Evolutionary conservation across 2,797 vertebrate species (phyloP).

Genomic region (Setipinna tenuifilis): DNA sequence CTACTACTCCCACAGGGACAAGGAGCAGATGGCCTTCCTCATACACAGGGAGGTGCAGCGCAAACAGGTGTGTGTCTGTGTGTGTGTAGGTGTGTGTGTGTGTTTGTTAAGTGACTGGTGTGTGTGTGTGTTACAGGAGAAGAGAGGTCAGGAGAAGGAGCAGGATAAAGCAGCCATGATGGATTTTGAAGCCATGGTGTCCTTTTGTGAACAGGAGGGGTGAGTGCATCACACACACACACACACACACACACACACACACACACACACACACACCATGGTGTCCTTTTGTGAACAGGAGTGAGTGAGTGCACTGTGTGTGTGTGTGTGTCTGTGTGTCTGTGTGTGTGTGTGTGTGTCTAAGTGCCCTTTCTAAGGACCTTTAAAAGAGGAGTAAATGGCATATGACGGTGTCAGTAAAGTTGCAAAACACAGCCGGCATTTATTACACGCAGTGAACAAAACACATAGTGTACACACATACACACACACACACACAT

Average conservation of each 20-base stretch:
- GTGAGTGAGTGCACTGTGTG: too few species aligned
- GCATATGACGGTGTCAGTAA: too few species aligned
- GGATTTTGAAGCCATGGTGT: constrained; percentile 90
- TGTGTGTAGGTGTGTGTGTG: neutral
- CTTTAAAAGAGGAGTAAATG: too few species aligned
- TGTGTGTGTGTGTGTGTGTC: too few species aligned
- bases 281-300: too few species aligned
- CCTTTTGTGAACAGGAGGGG: constrained; percentile 87
- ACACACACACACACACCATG: neutral
- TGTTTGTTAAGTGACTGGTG: too few species aligned
- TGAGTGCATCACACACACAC: constrained; percentile 67
- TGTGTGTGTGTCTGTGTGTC: neutral
- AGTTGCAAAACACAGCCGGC: too few species aligned
- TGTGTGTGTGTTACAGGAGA: constrained; percentile 73
- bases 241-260: neutral
- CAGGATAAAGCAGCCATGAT: constrained; percentile 81
- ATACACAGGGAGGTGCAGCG: constrained; percentile 84
- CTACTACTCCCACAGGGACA: constrained; percentile 90
- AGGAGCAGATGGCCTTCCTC: constrained; percentile 88
- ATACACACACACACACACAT: neutral
- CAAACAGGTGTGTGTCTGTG: neutral
- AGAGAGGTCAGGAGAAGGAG: constrained; percentile 84
- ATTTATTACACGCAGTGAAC: too few species aligned
- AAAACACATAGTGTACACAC: too few species aligned
- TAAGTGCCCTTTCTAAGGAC: too few species aligned